Evolutionary conservation across 2,113 vertebrate genomes (phyloP).

Genomic region (Plecturocebus donacophilus): DNA sequence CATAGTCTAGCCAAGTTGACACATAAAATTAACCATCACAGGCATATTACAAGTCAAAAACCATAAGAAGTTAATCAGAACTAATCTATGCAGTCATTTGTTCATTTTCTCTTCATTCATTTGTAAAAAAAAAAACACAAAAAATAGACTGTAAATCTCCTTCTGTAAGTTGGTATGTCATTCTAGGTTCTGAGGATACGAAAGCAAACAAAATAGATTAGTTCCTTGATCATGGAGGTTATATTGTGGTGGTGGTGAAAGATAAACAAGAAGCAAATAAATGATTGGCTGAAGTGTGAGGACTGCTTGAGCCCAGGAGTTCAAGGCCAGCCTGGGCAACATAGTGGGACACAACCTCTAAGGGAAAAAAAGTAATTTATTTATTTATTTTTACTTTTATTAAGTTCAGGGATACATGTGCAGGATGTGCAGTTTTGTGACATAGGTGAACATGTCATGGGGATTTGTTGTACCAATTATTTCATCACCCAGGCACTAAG

Average conservation of each 20-base stretch:
- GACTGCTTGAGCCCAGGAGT: too few relatives aligned
- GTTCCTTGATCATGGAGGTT: not conserved
- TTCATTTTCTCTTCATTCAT: not conserved
- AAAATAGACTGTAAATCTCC: not conserved
- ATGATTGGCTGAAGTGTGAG: not conserved
- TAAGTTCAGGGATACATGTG: too few relatives aligned
- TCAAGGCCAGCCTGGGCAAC: too few relatives aligned
- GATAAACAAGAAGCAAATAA: not conserved
- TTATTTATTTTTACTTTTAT: too few relatives aligned
- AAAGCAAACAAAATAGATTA: not conserved
- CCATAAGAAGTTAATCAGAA: not conserved
- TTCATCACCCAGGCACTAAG: too few relatives aligned
- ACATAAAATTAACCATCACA: not conserved
- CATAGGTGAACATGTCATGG: too few relatives aligned
- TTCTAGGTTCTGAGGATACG: not conserved
- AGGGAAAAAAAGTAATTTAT: too few relatives aligned
- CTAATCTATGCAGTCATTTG: not conserved
- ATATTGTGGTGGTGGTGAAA: not conserved
- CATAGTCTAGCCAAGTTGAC: not conserved
- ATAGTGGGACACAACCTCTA: too few relatives aligned
- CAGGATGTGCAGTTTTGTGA: too few relatives aligned
- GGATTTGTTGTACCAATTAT: too few relatives aligned
- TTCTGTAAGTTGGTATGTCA: not conserved
- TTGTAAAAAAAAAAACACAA: not conserved
- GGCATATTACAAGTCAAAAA: not conserved